Evolutionary conservation across 2,888 invertebrate species (phyloP).

Genomic region (Synergus gifuensis): DNA sequence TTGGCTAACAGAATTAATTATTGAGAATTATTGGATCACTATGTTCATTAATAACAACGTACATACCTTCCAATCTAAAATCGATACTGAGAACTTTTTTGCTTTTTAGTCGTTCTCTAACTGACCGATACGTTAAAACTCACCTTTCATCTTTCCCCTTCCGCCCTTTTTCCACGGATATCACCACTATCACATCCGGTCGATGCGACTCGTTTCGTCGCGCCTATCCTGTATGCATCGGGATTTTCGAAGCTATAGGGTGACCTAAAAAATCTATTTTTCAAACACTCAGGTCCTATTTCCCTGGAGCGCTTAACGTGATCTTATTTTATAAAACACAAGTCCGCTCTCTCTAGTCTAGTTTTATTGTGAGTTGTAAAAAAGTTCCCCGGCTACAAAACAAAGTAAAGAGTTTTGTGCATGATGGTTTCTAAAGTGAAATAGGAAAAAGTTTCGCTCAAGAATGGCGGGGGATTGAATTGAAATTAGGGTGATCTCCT

Average conservation of each 20-base stretch:
- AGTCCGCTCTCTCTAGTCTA: constrained; percentile 18
- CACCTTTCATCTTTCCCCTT: not conserved
- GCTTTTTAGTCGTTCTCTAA: constrained; percentile 15
- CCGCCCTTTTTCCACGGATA: not conserved
- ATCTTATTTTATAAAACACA: constrained; percentile 35
- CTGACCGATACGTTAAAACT: constrained; percentile 31
- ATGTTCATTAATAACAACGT: constrained; percentile 12
- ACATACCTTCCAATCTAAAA: not conserved
- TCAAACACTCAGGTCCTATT: constrained; percentile 6
- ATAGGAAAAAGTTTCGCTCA: constrained; percentile 37
- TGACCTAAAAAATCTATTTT: constrained; percentile 12
- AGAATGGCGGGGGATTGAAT: constrained; percentile 37
- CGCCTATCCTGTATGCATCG: constrained; percentile 2
- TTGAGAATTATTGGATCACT: not conserved
- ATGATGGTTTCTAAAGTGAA: constrained; percentile 42
- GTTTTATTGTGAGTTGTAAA: constrained; percentile 36
- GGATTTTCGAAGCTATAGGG: constrained; percentile 23
- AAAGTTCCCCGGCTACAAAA: constrained; percentile 26
- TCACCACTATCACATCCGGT: constrained; percentile 18
- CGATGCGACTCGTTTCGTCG: constrained; percentile 30
- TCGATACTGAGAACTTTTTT: constrained; percentile 17
- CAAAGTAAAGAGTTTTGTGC: constrained; percentile 39
- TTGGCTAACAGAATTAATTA: not conserved
- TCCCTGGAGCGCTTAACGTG: constrained; percentile 8
- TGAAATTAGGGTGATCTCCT: constrained; percentile 38